Evolutionary conservation across 2,113 vertebrate species (phyloP).

Genomic region (Danio rerio): GRCz12tu NC_133190.1:21935001-21935500

Average conservation of each 20-base stretch:
- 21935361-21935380: slow-evolving; percentile 93
- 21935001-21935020: too few relatives aligned
- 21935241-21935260: slow-evolving; percentile 81
- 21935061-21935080: too few relatives aligned
- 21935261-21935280: slow-evolving; percentile 82
- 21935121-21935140: too few relatives aligned
- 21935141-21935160: too few relatives aligned
- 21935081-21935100: too few relatives aligned
- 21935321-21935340: slow-evolving; percentile 78
- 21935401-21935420: slow-evolving; percentile 96
- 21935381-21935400: slow-evolving; percentile 94
- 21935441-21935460: slow-evolving; percentile 97
- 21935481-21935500: slow-evolving; percentile 91
- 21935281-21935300: slow-evolving; percentile 78
- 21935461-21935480: slow-evolving; percentile 95
- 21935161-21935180: too few relatives aligned
- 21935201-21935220: slow-evolving; percentile 31
- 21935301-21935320: slow-evolving; percentile 79
- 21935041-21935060: too few relatives aligned
- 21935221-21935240: slow-evolving; percentile 69
- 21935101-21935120: too few relatives aligned
- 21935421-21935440: slow-evolving; percentile 94
- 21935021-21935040: too few relatives aligned
- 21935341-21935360: slow-evolving; percentile 81
- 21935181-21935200: background rate